Evolutionary conservation across 2,113 vertebrate species (phyloP).

Genomic region (Poicephalus meyeri): DNA sequence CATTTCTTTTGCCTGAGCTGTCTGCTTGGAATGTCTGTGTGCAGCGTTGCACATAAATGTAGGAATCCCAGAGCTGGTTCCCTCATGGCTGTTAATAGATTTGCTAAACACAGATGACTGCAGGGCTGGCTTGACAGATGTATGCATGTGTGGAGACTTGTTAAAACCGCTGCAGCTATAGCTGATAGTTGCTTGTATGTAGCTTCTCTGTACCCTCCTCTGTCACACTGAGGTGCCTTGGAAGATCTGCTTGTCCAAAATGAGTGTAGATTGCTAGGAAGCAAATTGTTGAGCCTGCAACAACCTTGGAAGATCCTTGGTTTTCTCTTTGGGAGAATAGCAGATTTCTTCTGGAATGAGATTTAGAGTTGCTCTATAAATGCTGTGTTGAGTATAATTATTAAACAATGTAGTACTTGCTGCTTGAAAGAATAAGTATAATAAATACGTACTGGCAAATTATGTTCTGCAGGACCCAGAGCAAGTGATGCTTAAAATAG

Average conservation of each 20-base stretch:
- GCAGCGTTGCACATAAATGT: rapidly evolving
- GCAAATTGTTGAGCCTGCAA: background rate
- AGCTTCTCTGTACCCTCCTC: background rate
- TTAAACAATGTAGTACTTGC: background rate
- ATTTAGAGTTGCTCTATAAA: background rate
- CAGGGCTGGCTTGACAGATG: background rate
- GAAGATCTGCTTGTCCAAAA: background rate
- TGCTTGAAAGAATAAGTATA: background rate
- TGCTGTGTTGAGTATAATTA: background rate
- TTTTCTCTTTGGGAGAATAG: background rate
- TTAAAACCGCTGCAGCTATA: background rate
- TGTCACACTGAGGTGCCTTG: background rate
- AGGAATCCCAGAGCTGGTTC: background rate
- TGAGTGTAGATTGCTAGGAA: background rate
- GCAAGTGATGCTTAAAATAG: background rate
- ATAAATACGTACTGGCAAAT: background rate
- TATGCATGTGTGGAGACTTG: background rate
- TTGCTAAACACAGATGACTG: background rate
- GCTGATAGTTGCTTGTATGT: background rate
- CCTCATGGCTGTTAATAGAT: background rate
- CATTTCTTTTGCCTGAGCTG: background rate
- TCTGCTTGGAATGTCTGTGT: background rate
- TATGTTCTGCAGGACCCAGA: background rate
- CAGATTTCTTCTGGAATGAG: background rate
- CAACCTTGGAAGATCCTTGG: background rate